Evolutionary conservation across 2,888 invertebrate genomes (phyloP).

Genomic region (Leptinotarsa rubiginosa): DNA sequence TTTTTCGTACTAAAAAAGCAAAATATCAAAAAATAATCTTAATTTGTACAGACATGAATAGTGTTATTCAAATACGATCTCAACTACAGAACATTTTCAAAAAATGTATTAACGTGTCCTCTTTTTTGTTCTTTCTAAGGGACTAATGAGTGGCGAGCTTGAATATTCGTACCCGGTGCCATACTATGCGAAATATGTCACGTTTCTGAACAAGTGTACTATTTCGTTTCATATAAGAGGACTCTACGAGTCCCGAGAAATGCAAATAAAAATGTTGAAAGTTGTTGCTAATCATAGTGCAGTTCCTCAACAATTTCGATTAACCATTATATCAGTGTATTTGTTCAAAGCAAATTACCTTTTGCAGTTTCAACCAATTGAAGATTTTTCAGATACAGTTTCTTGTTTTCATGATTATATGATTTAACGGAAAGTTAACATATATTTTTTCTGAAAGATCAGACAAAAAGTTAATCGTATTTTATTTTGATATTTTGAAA

Average conservation of each 20-base stretch:
- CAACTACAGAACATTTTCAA: neutral
- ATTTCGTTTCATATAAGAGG: slow-evolving; percentile 51
- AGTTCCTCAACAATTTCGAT: slow-evolving; percentile 65
- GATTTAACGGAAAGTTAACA: no score
- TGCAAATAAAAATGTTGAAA: slow-evolving; percentile 64
- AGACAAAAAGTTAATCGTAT: no score
- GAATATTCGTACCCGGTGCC: slow-evolving; percentile 61
- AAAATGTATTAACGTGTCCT: no score
- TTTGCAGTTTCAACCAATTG: neutral
- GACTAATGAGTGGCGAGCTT: slow-evolving; percentile 59
- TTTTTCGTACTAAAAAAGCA: slow-evolving; percentile 60
- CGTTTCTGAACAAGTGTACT: slow-evolving; percentile 37
- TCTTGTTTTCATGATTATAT: neutral
- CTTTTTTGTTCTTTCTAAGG: slow-evolving; percentile 46
- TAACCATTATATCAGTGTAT: slow-evolving; percentile 27
- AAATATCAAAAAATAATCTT: slow-evolving; percentile 56
- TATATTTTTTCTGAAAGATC: no score
- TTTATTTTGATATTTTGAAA: no score
- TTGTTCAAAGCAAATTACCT: neutral
- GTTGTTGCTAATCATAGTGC: slow-evolving; percentile 65
- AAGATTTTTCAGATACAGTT: neutral
- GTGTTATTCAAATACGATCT: neutral
- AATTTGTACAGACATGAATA: slow-evolving; percentile 56
- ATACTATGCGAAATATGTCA: slow-evolving; percentile 54
- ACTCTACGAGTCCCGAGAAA: slow-evolving; percentile 63